A percentile compares a stretch with the other conserved stretches of the same genome.
Conservation (phyloP, 2,888 invertebrate species). For the Mystacides longicornis region DNA sequence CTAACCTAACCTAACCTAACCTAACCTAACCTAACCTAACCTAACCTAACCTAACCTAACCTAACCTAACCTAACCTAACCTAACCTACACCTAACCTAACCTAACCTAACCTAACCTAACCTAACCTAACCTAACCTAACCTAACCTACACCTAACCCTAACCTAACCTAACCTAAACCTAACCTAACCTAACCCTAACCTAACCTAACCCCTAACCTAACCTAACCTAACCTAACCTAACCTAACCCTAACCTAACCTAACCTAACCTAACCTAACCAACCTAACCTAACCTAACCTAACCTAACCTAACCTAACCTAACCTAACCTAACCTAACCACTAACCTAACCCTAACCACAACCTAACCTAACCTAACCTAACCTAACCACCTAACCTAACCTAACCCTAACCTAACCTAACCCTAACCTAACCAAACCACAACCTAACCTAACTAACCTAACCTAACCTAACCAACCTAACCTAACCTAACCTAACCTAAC, state of each 20-base stretch:
- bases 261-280: not conserved
- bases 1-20: constrained; percentile 10
- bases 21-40: constrained; percentile 1
- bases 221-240: not conserved
- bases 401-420: not conserved
- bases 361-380: not conserved
- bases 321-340: too few relatives aligned
- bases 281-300: not conserved
- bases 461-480: constrained; percentile 3
- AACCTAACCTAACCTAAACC: constrained; percentile 8
- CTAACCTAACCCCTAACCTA: not conserved
- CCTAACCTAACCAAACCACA: not conserved
- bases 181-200: too few relatives aligned
- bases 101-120: constrained; percentile 12
- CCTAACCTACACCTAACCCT: constrained; percentile 10
- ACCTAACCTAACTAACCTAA: constrained; percentile 2
- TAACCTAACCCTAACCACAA: too few relatives aligned
- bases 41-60: constrained; percentile 2
- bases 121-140: constrained; percentile 10
- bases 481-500: constrained; percentile 2
- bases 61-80: not conserved
- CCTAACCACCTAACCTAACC: not conserved
- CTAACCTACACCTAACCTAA: constrained; percentile 4
- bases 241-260: not conserved
- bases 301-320: not conserved